Evolutionary conservation across 2,797 vertebrate genomes (phyloP).

Genomic region (Cheirogaleus major): DNA sequence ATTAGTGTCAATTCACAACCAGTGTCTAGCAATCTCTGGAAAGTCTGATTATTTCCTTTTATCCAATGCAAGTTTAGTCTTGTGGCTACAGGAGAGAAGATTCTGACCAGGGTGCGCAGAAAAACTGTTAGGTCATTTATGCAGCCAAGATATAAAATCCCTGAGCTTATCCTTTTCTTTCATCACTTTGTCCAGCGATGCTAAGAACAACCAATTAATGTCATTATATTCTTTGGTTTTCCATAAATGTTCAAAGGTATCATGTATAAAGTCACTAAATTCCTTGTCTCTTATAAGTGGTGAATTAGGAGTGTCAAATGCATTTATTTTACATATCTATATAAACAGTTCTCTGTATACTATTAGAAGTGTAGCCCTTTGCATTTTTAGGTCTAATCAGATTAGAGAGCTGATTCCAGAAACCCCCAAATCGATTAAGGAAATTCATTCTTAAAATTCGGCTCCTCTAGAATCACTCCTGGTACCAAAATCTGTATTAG

Average conservation of each 20-base stretch:
- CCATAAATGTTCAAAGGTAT: background rate
- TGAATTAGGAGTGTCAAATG: background rate
- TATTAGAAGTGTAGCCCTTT: background rate
- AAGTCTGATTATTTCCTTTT: background rate
- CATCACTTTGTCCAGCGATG: background rate
- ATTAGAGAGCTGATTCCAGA: background rate
- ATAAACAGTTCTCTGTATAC: background rate
- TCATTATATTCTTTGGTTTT: background rate
- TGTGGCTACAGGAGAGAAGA: too few relatives aligned
- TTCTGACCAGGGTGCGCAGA: too few relatives aligned
- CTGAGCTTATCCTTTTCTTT: background rate
- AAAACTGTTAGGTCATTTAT: too few relatives aligned
- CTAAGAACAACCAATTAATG: background rate
- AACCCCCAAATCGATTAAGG: background rate
- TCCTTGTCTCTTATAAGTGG: background rate
- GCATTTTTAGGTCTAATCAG: background rate
- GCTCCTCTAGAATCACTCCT: background rate
- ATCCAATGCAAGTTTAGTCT: background rate
- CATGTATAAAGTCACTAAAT: background rate
- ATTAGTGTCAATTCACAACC: background rate
- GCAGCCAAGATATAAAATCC: too few relatives aligned
- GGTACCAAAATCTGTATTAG: background rate
- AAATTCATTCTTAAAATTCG: background rate
- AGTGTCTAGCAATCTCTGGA: background rate
- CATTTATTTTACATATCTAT: background rate